Evolutionary conservation across 2,797 vertebrate species (phyloP).

Genomic region (Tangara arthus): DNA sequence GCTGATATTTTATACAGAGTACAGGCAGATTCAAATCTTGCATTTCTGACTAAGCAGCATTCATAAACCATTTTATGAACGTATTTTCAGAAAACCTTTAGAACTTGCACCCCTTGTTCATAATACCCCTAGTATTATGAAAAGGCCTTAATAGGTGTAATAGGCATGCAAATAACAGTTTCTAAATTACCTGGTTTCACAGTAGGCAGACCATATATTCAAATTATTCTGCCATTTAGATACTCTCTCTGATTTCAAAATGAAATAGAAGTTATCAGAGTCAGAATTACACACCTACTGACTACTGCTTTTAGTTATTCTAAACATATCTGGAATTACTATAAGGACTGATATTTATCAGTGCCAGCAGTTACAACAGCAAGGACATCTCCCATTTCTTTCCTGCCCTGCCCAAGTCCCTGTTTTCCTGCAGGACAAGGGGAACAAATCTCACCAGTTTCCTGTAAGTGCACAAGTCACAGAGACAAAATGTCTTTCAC

Average conservation of each 20-base stretch:
- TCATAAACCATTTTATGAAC: not conserved
- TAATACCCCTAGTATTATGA: not conserved
- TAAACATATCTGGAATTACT: not conserved
- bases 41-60: not conserved
- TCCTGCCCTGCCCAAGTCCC: not conserved
- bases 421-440: not conserved
- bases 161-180: not conserved
- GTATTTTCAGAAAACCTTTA: not conserved
- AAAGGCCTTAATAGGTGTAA: not conserved
- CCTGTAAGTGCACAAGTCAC: not conserved
- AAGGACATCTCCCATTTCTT: not conserved
- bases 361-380: not conserved
- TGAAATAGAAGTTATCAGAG: conserved; percentile 17
- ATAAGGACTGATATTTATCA: not conserved
- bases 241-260: conserved; percentile 27
- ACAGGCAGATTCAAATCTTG: not conserved
- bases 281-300: not conserved
- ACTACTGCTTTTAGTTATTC: conserved; percentile 22
- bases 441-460: not conserved
- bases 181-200: not conserved
- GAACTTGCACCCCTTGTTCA: not conserved
- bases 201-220: conserved; percentile 23
- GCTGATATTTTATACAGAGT: not conserved
- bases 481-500: not conserved
- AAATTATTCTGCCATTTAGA: conserved; percentile 26